Base-by-base conservation (phyloP, 2,797 vertebrate species). In the Crypturellus tataupa region DNA sequence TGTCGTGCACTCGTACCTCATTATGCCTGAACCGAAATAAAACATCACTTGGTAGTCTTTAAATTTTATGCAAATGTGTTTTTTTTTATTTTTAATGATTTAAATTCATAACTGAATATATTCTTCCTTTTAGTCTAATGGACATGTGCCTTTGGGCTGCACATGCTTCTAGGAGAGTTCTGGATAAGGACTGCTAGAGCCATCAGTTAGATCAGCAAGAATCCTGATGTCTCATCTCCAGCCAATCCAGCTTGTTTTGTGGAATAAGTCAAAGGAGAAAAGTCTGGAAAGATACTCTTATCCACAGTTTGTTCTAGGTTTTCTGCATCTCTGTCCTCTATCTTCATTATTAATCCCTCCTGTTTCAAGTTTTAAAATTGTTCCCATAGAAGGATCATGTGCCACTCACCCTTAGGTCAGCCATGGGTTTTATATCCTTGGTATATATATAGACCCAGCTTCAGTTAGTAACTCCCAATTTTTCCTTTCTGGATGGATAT, bases 361-460 rank as follows among this genome's bases (percentile, higher is more conserved):
- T 46, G 20, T 76, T 76, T 29, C 7, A 15, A 23, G 6, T 29
- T 64, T 75, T 62, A 56, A 58, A 2, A 2, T 72, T 67, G n/a
- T 69, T 81, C 63, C 11, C 6, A 21, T 9, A 55, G 16, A 12
- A 77, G 17, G 24, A 49, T 8, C 17, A 8, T 40, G 59, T 6
- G 4, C 71, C 11, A 82, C 11, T 60, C 21, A 67, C 3, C 73
- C 24, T 62, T 44, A 33, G 15, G 40, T 72, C 33, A 82, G 3
- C 31, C 72, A 76, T 62, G 18, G 17, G 3, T 63, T 80, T 0
- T 67, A 13, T 72, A 10, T 68, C 19, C 18, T 39, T 35, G 58
- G 37, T 37, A 37, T 37, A 37, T 37, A 37, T 37, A 37, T 39
- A 33, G 18, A 71, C 0, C 0, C 10, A 27, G 6, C 2, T 39